Base-by-base conservation (phyloP, 2,113 vertebrate species). In the Acanthochromis polyacanthus region DNA sequence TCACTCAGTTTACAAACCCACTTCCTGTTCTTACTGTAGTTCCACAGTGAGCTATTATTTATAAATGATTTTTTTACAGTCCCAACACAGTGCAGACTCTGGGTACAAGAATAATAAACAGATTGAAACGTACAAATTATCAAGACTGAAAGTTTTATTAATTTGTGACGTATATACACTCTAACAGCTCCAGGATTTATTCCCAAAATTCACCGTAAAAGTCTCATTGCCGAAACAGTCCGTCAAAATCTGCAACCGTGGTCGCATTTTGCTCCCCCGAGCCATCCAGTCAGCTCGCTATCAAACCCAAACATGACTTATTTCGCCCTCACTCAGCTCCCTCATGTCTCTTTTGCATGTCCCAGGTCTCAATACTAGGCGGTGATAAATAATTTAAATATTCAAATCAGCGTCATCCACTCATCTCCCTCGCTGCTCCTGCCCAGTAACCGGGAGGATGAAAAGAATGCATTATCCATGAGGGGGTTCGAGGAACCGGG, bases 361-460 rank as follows among this genome's bases (percentile, higher is more conserved):
- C 71, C 67, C 5, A 32, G 64, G 79, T 82, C 85, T 82, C 80
- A 71, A 78, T 69, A 58, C 81, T 80, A 76, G 48, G 19, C 25
- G 65, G 46, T 83, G 76, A 89, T 92, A 89, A 89, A 91, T 92
- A 84, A 92, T 92, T 89, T 45, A 86, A 91, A 92, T 92, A 92
- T 93, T 92, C 85, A 92, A 92, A 92, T 92, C 81, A 85, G 85
- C 36, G 0, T 53, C 68, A 80, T 65, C 20, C 85, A 66, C 80
- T 87, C 88, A 62, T 80, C 84, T 83, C 85, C 71, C 84, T 77
- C 79, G 80, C 80, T 75, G 71, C 32, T 61, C 65, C 62, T 74
- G 86, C 69, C 75, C 14, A 3, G 43, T 61, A 46, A 36, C 32
- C 81, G 28, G 68, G 46, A 66, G 85, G 84, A 82, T 88, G 72